A percentile compares a stretch with the other conserved stretches of the same genome.
Conservation (phyloP, 2,797 vertebrate genomes). For the Petrocephalus schoutedeni region DNA sequence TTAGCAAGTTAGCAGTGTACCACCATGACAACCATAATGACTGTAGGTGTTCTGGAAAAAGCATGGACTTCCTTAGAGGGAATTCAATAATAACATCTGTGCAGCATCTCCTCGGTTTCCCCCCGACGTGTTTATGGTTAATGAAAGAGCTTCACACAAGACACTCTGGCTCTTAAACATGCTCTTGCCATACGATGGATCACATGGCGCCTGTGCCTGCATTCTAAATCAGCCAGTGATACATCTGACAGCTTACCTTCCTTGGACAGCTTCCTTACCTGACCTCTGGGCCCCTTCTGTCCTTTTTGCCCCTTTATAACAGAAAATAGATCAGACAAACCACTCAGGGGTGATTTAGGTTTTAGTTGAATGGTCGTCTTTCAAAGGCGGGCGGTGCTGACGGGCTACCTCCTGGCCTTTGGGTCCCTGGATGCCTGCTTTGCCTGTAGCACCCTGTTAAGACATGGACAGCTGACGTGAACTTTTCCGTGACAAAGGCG, state of each 20-base stretch:
- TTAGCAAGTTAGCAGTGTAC: not conserved
- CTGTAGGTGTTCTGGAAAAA: not conserved
- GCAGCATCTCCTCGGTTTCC: not conserved
- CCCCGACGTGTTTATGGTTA: not conserved
- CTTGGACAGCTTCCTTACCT: constrained; percentile 47
- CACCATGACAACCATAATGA: not conserved
- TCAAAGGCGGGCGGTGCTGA: not conserved
- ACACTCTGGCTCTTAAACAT: not conserved
- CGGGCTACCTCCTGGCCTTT: constrained; percentile 58
- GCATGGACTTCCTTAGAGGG: not conserved
- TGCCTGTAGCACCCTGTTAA: constrained; percentile 59
- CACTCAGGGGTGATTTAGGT: not conserved
- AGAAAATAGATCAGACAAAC: not conserved
- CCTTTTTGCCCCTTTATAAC: constrained; percentile 53
- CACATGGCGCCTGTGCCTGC: not conserved
- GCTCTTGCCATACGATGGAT: not conserved
- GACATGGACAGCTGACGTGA: constrained; percentile 19
- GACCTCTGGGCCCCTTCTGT: constrained; percentile 61
- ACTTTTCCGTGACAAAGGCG: too few relatives aligned
- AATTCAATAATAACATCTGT: not conserved
- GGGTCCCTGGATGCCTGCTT: constrained; percentile 57
- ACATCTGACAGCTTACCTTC: not conserved
- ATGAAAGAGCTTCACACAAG: not conserved
- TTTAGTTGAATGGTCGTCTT: not conserved
- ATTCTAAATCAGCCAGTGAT: not conserved